phyloP scores from a whole-genome alignment of 2,113 vertebrate genomes.

The Burhinus oedicnemus region DNA sequence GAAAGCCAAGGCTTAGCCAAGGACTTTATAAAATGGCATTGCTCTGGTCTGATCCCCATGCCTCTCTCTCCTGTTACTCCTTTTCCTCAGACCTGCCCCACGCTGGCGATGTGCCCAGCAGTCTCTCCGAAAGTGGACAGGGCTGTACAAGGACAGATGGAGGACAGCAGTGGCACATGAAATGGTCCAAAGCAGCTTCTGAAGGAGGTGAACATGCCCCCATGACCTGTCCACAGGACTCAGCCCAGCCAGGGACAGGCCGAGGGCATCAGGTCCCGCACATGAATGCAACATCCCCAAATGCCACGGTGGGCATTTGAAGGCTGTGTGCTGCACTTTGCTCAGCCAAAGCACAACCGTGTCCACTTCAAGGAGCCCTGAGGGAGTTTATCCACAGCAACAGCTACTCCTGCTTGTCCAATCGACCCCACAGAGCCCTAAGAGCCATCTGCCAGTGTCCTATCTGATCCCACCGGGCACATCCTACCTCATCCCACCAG shows the following conservation, averaged over 20 bases:
- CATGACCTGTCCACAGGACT: rapidly evolving
- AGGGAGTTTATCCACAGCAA: not conserved
- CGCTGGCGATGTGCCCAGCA: no score
- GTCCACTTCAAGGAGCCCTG: not conserved
- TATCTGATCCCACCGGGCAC: not conserved
- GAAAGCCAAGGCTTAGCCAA: not conserved
- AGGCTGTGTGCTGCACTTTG: not conserved
- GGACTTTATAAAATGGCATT: not conserved
- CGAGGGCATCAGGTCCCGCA: not conserved
- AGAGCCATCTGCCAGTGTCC: not conserved
- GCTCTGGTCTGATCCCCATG: not conserved
- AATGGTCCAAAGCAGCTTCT: not conserved
- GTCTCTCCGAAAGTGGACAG: no score
- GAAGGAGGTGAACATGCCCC: not conserved
- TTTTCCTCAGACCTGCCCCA: no score
- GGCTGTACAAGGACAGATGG: no score
- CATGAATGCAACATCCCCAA: rapidly evolving
- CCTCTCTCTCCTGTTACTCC: no score
- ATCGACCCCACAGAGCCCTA: not conserved
- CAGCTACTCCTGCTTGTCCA: not conserved
- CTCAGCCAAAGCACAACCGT: not conserved
- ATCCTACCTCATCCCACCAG: not conserved
- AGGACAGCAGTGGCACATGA: not conserved
- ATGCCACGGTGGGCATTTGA: rapidly evolving
- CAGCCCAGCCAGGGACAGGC: not conserved